Conservation (phyloP, 2,888 invertebrate genomes). For the Drosophila bunnanda region DNA sequence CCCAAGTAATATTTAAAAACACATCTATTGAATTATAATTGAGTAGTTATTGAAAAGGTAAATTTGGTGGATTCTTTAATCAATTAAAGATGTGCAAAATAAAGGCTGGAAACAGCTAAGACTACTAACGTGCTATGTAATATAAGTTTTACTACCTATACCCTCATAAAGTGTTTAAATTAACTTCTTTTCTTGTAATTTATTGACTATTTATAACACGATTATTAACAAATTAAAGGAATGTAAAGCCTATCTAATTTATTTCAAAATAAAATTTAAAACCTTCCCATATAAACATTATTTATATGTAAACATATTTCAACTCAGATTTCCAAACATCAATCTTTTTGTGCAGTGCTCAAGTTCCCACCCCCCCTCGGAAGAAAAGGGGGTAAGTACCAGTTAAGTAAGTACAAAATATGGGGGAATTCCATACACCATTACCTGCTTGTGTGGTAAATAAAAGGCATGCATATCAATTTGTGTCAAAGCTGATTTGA, state of each 20-base stretch:
- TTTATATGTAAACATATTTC: not conserved
- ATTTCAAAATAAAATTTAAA: too few species aligned
- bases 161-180: too few species aligned
- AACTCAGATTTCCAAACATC: not conserved
- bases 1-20: too few species aligned
- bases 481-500: constrained; percentile 66
- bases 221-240: too few species aligned
- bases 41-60: not conserved
- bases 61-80: not conserved
- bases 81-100: too few species aligned
- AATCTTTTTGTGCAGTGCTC: not conserved
- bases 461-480: constrained; percentile 51
- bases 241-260: too few species aligned
- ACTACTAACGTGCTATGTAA: too few species aligned
- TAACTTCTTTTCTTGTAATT: too few species aligned
- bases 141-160: too few species aligned
- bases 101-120: not conserved
- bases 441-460: constrained; percentile 6
- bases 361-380: not conserved
- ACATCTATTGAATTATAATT: too few species aligned
- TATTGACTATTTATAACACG: too few species aligned
- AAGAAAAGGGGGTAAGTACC: constrained; percentile 1
- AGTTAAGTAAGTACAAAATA: constrained; percentile 4
- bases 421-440: constrained; percentile 6
- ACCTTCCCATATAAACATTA: too few species aligned